Conservation (phyloP, 2,113 vertebrate species). For the Tautogolabrus adspersus region DNA sequence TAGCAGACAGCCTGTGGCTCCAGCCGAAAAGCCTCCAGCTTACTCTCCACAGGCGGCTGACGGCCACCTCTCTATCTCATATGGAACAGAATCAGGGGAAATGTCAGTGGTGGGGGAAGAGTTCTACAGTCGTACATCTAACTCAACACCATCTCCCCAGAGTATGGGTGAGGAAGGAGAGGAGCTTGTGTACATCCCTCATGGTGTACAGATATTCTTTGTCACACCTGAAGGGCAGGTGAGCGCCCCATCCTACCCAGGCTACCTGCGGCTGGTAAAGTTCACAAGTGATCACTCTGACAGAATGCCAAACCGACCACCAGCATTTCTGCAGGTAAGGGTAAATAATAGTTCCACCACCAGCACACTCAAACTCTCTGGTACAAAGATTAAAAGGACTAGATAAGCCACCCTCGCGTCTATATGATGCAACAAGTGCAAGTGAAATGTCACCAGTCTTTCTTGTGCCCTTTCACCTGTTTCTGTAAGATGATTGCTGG, state of each 20-base stretch:
- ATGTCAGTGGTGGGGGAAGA: constrained; percentile 90
- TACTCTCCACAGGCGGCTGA: constrained; percentile 92
- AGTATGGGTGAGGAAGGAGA: constrained; percentile 91
- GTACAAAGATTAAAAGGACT: not conserved
- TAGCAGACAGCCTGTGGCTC: constrained; percentile 24
- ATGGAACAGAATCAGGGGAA: constrained; percentile 93
- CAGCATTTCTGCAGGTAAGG: constrained; percentile 95
- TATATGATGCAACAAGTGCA: constrained; percentile 12
- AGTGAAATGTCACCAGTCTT: constrained; percentile 12
- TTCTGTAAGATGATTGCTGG: constrained; percentile 49
- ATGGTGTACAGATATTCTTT: constrained; percentile 97
- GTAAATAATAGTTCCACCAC: too few species aligned
- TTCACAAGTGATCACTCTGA: constrained; percentile 87
- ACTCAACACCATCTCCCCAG: constrained; percentile 85
- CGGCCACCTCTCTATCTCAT: constrained; percentile 93
- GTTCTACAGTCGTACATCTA: constrained; percentile 86
- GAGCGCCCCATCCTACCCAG: constrained; percentile 96
- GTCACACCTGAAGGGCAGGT: constrained; percentile 95
- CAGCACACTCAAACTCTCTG: not conserved
- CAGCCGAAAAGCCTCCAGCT: constrained; percentile 88
- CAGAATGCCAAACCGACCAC: constrained; percentile 83
- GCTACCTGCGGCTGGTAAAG: constrained; percentile 94
- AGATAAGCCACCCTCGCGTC: not conserved
- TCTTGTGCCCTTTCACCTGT: constrained; percentile 56
- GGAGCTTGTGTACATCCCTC: constrained; percentile 91